These are phyloP conservation scores for Australoheros scitulus DNA, from an alignment of 2,113 vertebrate genomes.

Conservation along the genomic window DNA sequence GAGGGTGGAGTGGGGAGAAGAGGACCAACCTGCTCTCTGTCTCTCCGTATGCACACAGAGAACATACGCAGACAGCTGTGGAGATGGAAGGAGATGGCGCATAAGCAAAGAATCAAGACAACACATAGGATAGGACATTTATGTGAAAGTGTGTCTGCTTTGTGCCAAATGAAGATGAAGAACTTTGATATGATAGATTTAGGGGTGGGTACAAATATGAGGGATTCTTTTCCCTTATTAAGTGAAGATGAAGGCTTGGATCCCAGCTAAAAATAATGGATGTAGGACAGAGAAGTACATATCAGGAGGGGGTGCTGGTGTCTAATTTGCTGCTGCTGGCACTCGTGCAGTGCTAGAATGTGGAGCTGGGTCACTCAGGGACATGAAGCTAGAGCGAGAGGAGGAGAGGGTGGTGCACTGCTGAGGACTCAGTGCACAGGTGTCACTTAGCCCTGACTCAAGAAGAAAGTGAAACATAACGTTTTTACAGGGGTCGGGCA, in stretches of 20 bases:
- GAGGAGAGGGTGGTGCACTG: constrained; percentile 34
- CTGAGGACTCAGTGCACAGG: constrained; percentile 40
- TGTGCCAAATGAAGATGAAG: constrained; percentile 19
- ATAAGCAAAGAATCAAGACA: not conserved
- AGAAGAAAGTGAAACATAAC: constrained; percentile 55
- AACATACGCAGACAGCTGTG: constrained; percentile 2
- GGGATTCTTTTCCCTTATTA: constrained; percentile 75
- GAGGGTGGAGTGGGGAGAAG: constrained; percentile 48
- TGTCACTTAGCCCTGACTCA: constrained; percentile 59
- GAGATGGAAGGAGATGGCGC: not conserved
- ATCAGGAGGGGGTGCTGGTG: constrained; percentile 64
- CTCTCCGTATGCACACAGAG: not conserved
- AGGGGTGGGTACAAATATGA: constrained; percentile 46
- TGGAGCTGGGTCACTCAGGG: constrained; percentile 69
- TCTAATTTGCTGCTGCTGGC: constrained; percentile 77
- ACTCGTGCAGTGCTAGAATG: constrained; percentile 63
- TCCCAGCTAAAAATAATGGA: constrained; percentile 81
- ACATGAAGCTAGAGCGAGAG: constrained; percentile 45
- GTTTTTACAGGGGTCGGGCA: constrained; percentile 7
- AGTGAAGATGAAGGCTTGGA: constrained; percentile 69
- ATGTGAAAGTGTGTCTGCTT: not conserved
- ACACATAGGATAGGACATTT: not conserved
- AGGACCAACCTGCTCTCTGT: constrained; percentile 10
- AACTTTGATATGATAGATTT: constrained; percentile 27
- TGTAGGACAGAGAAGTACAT: constrained; percentile 65